These are phyloP conservation scores for Lucilia sericata DNA, from an alignment of 1,140 invertebrate species.

Conservation along the genomic window DNA sequence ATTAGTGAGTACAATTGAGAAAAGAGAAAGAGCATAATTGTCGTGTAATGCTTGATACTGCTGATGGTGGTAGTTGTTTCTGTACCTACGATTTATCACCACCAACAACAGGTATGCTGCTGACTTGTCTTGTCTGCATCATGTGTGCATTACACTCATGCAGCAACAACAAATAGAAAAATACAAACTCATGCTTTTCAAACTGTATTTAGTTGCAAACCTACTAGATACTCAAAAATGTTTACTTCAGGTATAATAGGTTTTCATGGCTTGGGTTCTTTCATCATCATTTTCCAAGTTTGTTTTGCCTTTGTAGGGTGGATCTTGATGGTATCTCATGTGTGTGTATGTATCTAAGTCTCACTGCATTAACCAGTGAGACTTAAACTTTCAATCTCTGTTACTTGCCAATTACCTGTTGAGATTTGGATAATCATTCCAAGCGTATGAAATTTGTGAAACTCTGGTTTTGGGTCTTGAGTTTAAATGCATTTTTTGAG, in stretches of 20 bases:
- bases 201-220: background rate
- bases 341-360: background rate
- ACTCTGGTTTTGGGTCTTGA: background rate
- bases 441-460: background rate
- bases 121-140: background rate
- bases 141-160: background rate
- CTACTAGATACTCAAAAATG: background rate
- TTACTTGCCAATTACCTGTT: too few relatives aligned
- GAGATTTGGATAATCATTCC: too few relatives aligned
- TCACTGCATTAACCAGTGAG: background rate
- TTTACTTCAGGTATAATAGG: background rate
- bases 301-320: conserved; percentile 32
- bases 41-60: background rate
- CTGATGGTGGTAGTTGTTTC: background rate
- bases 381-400: background rate
- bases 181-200: background rate
- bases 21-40: background rate
- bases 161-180: background rate
- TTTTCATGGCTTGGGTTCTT: conserved; percentile 35
- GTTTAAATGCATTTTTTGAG: background rate
- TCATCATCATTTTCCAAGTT: background rate
- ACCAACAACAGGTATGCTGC: conserved; percentile 37
- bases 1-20: background rate
- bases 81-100: background rate
- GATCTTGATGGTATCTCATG: background rate